phyloP scores from a whole-genome alignment of 2,113 vertebrate species.

The Dolichallabes microphthalmus region DNA sequence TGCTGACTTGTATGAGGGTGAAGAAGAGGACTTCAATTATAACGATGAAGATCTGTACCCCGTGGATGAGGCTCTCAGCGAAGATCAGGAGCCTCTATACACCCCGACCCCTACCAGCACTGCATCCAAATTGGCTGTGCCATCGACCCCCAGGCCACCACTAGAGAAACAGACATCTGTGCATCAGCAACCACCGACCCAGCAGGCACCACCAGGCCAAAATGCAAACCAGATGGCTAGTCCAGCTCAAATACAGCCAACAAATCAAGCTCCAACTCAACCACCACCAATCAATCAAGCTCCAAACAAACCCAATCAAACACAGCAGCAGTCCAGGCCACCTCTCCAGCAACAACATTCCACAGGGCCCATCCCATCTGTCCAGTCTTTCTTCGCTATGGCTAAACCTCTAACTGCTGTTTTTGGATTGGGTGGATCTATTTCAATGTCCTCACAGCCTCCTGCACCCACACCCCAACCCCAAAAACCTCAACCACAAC shows the following conservation, averaged over 20 bases:
- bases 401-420: slow-evolving; percentile 74
- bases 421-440: slow-evolving; percentile 61
- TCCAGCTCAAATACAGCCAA: slow-evolving; percentile 48
- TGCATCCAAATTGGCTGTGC: slow-evolving; percentile 47
- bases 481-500: slow-evolving; percentile 63
- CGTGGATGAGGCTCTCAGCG: slow-evolving; percentile 68
- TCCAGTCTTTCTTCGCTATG: slow-evolving; percentile 74
- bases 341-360: slow-evolving; percentile 49
- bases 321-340: slow-evolving; percentile 56
- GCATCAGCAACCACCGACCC: slow-evolving; percentile 63
- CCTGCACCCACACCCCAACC: slow-evolving; percentile 64
- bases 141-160: slow-evolving; percentile 66
- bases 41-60: slow-evolving; percentile 74
- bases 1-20: slow-evolving; percentile 69
- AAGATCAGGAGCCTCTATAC: slow-evolving; percentile 71
- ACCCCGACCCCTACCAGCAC: slow-evolving; percentile 71
- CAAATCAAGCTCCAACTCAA: slow-evolving; percentile 57
- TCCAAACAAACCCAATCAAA: slow-evolving; percentile 42
- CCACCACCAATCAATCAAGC: slow-evolving; percentile 55
- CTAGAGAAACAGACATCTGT: slow-evolving; percentile 75
- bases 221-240: slow-evolving; percentile 53
- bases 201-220: not conserved
- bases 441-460: slow-evolving; percentile 53
- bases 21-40: slow-evolving; percentile 64
- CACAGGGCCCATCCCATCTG: slow-evolving; percentile 57